A percentile compares a stretch with the other conserved stretches of the same genome.
phyloP scores from a whole-genome alignment of 2,888 invertebrate species.

The Biston betularia region DNA sequence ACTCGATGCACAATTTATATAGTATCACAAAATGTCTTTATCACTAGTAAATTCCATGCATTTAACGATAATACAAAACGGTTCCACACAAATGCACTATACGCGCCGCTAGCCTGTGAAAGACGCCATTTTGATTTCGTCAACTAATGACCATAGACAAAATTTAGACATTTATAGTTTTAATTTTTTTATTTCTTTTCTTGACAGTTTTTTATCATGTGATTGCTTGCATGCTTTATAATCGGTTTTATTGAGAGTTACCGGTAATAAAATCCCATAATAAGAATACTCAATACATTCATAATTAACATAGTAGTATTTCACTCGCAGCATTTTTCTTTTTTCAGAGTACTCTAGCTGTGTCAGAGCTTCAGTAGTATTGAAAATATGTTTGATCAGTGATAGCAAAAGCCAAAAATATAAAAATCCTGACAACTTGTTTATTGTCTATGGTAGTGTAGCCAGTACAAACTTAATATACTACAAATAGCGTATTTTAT shows the following conservation, averaged over 20 bases:
- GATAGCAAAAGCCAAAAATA: background rate
- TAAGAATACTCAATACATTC: too few species aligned
- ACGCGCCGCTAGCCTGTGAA: constrained; percentile 73
- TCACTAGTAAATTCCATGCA: constrained; percentile 68
- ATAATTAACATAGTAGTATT: too few species aligned
- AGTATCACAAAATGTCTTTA: constrained; percentile 68
- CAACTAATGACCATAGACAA: constrained; percentile 79
- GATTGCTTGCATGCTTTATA: background rate
- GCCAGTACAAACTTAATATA: background rate
- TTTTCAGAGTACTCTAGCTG: background rate
- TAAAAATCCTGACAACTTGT: background rate
- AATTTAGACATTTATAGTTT: constrained; percentile 45
- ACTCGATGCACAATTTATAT: constrained; percentile 43
- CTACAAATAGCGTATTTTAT: too few species aligned
- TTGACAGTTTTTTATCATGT: constrained; percentile 32
- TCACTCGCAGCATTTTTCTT: background rate
- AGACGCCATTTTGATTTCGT: constrained; percentile 86
- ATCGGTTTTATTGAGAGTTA: background rate
- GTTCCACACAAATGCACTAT: constrained; percentile 48
- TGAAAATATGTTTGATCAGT: too few species aligned
- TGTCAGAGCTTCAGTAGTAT: too few species aligned
- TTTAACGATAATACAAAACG: constrained; percentile 63
- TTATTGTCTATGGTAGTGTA: background rate
- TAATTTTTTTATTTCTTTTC: background rate
- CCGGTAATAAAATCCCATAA: background rate